Conservation (phyloP, 2,113 vertebrate species). For the Suricata suricatta region DNA sequence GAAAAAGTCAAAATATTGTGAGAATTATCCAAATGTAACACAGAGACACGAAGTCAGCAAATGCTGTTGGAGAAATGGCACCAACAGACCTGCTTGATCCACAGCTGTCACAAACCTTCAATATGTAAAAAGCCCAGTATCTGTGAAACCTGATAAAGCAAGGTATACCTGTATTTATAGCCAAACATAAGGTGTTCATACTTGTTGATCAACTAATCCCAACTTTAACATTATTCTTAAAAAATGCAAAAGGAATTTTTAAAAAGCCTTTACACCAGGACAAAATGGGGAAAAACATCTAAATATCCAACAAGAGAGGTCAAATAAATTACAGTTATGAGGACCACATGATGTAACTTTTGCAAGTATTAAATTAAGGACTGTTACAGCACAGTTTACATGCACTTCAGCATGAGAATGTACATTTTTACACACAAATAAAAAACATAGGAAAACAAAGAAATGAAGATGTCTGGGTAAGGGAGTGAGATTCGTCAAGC, state of each 20-base stretch:
- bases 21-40: background rate
- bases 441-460: background rate
- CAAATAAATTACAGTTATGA: background rate
- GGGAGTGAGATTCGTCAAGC: background rate
- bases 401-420: background rate
- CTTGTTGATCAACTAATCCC: background rate
- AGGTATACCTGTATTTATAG: background rate
- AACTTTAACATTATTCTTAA: background rate
- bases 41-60: background rate
- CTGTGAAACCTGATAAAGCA: background rate
- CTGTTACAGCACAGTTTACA: background rate
- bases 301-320: background rate
- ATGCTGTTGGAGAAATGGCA: background rate
- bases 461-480: background rate
- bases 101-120: background rate
- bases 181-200: background rate
- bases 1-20: background rate
- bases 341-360: background rate
- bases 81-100: background rate
- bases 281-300: background rate
- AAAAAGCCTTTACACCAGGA: background rate
- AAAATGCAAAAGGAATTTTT: background rate
- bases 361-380: background rate
- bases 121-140: background rate
- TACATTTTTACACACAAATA: background rate